Conservation (phyloP, 2,888 invertebrate genomes). For the Ichneumoninae sp. region DNA sequence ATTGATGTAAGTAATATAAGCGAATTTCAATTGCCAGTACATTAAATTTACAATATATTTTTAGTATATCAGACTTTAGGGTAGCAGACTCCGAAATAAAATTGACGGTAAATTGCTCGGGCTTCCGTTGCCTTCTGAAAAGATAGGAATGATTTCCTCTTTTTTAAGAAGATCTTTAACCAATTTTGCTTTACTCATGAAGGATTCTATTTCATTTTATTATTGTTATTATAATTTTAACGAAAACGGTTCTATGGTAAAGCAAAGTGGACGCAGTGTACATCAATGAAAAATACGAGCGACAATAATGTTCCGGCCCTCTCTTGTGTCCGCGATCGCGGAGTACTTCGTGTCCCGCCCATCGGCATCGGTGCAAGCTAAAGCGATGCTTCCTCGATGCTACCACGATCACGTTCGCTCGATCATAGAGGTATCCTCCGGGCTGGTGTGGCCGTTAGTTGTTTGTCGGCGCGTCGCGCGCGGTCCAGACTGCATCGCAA, state of each 20-base stretch:
- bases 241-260: neutral
- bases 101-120: neutral
- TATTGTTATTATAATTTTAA: too few species aligned
- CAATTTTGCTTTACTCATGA: too few species aligned
- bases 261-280: neutral
- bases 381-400: constrained; percentile 37
- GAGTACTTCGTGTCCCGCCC: constrained; percentile 8
- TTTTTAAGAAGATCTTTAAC: too few species aligned
- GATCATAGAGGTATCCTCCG: constrained; percentile 5
- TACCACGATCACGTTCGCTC: constrained; percentile 20
- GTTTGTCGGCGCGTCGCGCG: constrained; percentile 61
- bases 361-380: neutral
- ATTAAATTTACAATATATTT: too few species aligned
- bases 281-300: neutral
- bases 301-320: neutral
- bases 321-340: constrained; percentile 1
- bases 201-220: too few species aligned
- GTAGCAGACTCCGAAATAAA: too few species aligned
- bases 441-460: constrained; percentile 59
- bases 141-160: too few species aligned
- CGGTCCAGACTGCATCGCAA: constrained; percentile 67
- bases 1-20: too few species aligned
- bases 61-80: too few species aligned
- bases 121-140: too few species aligned
- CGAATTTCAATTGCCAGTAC: too few species aligned